Base-by-base conservation (phyloP, 2,888 invertebrate genomes). In the Lumbricus terrestris region DNA sequence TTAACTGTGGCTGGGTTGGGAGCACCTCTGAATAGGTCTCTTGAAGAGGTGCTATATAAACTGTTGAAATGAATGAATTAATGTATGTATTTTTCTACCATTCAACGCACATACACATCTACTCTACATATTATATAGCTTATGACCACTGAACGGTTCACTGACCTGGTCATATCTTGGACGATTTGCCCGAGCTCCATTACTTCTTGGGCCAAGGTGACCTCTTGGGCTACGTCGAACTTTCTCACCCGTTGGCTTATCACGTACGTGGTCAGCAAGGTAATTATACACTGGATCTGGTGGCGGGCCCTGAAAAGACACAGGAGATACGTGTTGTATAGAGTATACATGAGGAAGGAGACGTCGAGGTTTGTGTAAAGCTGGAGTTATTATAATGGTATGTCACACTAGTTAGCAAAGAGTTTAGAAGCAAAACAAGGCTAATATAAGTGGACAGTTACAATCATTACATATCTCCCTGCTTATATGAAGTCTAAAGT, bases 261-360 rank as follows among this genome's bases (percentile, higher is more conserved):
- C 85, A 23, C 85, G 85, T 23, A 1, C 34, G 34, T 37, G 85
- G 37, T 85, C 85, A 35, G 85, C 85, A 11, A 85, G 85, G 35
- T 85, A 85, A 85, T 85, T 85, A 34, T 85, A 85, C 6, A 16
- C 85, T 35, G 85, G 85, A 85, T 85, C 85, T 85, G 85, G 85
- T 85, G 85, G 85, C 4, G 85, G 85, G 37, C 85, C 85, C 85
- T 85, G 85, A 85, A 85, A 85, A 85, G 35, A 18, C 4, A 37
- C 34, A 85, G 34, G n/a, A 85, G 23, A 85, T 23, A 85, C 35
- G 37, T 85, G 8, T 35, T 85, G 20, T 18, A 83, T 33, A 33
- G 18, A 85, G 35, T 6, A 35, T 85, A 85, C 85, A n/a, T n/a
- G n/a, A n/a, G 69, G n/a, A 16, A 54, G 23, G 4, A 8, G 29